phyloP scores from a whole-genome alignment of 2,113 vertebrate species.

The Cacatua alba region DNA sequence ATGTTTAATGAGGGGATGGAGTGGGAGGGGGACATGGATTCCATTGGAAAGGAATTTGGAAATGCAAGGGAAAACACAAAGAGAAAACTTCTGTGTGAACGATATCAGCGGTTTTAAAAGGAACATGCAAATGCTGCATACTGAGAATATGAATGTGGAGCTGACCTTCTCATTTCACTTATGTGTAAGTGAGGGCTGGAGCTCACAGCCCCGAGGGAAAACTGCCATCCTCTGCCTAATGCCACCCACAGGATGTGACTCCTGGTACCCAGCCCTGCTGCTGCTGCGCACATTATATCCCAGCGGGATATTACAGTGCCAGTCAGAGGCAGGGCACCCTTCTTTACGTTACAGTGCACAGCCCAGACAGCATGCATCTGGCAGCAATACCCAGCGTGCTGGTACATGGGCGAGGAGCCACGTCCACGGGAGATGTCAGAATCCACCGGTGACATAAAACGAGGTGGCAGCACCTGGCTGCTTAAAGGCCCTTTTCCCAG shows the following conservation, averaged over 20 bases:
- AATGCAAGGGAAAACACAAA: neutral
- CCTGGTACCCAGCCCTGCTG: neutral
- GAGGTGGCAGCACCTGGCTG: neutral
- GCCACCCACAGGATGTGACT: neutral
- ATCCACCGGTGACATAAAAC: neutral
- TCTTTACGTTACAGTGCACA: neutral
- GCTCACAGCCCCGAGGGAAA: neutral
- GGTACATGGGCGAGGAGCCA: neutral
- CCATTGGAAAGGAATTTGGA: conserved; percentile 57
- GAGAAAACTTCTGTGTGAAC: neutral
- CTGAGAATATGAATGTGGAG: neutral
- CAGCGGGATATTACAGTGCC: neutral
- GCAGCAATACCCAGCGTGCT: neutral
- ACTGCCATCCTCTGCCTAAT: neutral
- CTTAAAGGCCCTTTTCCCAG: neutral
- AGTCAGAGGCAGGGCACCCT: neutral
- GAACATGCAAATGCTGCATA: neutral
- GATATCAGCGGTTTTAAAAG: neutral
- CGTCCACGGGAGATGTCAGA: neutral
- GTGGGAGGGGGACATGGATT: conserved; percentile 45
- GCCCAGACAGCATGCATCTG: neutral
- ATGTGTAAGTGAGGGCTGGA: neutral
- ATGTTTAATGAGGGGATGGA: neutral
- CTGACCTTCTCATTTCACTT: neutral
- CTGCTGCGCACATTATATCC: neutral